A percentile compares a stretch with the other conserved stretches of the same genome.
phyloP scores from a whole-genome alignment of 2,113 vertebrate species.

The Fregetta grallaria region DNA sequence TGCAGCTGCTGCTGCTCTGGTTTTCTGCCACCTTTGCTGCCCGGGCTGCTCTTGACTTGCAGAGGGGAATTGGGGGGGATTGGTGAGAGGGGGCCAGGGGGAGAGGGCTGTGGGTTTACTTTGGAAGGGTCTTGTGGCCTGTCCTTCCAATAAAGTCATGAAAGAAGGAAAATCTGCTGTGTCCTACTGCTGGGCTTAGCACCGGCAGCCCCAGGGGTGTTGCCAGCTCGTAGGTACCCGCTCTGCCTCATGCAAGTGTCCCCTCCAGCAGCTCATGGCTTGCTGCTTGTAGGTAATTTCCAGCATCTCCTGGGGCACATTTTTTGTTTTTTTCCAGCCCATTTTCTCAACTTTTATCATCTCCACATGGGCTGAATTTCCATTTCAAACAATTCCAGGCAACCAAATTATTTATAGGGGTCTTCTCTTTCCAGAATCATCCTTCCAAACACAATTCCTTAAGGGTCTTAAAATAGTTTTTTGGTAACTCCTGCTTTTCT shows the following conservation, averaged over 20 bases:
- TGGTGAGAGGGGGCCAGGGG: no score
- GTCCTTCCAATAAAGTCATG: neutral
- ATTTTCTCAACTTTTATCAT: neutral
- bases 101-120: neutral
- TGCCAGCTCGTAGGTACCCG: fast-evolving
- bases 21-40: neutral
- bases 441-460: neutral
- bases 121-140: neutral
- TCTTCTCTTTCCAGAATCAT: neutral
- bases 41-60: neutral
- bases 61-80: neutral
- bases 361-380: neutral
- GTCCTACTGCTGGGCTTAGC: neutral
- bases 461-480: neutral
- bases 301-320: neutral
- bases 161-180: neutral
- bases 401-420: neutral
- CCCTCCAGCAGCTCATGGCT: neutral
- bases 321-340: neutral
- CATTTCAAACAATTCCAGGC: constrained; percentile 13
- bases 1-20: neutral
- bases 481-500: neutral
- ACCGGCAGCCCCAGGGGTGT: neutral
- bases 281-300: neutral
- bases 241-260: fast-evolving